Evolutionary conservation across 1,140 invertebrate species (phyloP).

Genomic region (Mizuhopecten yessoensis): DNA sequence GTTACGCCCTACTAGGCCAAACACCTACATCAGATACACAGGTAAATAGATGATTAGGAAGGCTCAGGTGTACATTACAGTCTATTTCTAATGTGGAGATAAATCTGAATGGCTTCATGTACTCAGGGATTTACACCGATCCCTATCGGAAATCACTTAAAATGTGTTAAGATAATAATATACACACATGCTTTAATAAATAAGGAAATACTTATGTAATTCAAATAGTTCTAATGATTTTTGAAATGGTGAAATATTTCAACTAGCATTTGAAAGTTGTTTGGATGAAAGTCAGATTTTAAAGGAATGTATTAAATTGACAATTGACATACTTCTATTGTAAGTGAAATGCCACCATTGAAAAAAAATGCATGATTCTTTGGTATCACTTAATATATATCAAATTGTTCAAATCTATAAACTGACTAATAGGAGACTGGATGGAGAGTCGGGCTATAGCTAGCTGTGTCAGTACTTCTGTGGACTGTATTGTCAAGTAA

Average conservation of each 20-base stretch:
- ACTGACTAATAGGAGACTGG: too few species aligned
- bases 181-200: neutral
- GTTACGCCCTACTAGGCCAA: conserved; percentile 29
- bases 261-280: neutral
- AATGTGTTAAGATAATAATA: neutral
- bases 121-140: neutral
- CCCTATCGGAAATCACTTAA: neutral
- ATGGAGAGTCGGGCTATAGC: too few species aligned
- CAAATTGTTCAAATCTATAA: too few species aligned
- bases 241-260: neutral
- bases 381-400: too few species aligned
- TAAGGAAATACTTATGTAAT: neutral
- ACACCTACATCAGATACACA: conserved; percentile 25
- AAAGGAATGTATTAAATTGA: neutral
- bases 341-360: too few species aligned
- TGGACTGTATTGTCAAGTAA: too few species aligned
- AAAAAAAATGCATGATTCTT: too few species aligned
- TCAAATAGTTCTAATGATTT: neutral
- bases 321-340: neutral
- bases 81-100: neutral
- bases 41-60: conserved; percentile 7
- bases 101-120: neutral
- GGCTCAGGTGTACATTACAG: neutral
- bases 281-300: neutral
- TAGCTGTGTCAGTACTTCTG: too few species aligned